A percentile compares a stretch with the other conserved stretches of the same genome.
Evolutionary conservation across 2,888 invertebrate species (phyloP).

Genomic region (Polymixis lichenea): DNA sequence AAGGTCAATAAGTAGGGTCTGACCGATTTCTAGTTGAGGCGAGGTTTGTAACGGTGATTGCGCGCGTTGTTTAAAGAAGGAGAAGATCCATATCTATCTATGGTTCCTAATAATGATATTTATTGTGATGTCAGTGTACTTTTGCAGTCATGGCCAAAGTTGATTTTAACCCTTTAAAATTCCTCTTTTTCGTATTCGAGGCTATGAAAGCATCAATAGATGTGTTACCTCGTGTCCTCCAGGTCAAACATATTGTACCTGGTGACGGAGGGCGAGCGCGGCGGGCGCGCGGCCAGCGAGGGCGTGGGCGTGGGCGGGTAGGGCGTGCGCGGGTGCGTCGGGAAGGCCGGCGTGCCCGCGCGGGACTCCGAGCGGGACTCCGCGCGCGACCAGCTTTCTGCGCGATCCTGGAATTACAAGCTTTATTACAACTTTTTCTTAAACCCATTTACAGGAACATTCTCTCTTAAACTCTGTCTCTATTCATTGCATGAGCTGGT

Average conservation of each 20-base stretch:
- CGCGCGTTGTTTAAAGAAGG: neutral
- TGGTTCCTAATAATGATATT: neutral
- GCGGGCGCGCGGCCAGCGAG: conserved; percentile 93
- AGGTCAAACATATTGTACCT: conserved; percentile 76
- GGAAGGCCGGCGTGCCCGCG: conserved; percentile 98
- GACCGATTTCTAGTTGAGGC: conserved; percentile 10
- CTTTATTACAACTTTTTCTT: neutral
- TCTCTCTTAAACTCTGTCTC: too few relatives aligned
- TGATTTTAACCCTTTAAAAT: neutral
- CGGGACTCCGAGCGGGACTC: conserved; percentile 91
- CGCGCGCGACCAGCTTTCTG: conserved; percentile 89
- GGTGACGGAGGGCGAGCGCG: conserved; percentile 93
- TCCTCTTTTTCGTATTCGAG: neutral
- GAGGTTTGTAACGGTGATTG: neutral
- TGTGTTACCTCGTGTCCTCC: conserved; percentile 56
- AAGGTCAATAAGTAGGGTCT: neutral
- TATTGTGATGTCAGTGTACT: neutral
- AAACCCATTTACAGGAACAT: neutral
- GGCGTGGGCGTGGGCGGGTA: conserved; percentile 94
- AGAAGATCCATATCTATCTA: neutral
- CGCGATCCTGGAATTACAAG: conserved; percentile 88
- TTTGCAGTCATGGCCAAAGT: neutral
- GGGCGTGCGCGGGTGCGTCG: conserved; percentile 97
- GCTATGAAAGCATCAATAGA: neutral
- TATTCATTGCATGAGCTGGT: neutral